phyloP scores from a whole-genome alignment of 2,888 invertebrate species.

The Pachymerium ferrugineum region DNA sequence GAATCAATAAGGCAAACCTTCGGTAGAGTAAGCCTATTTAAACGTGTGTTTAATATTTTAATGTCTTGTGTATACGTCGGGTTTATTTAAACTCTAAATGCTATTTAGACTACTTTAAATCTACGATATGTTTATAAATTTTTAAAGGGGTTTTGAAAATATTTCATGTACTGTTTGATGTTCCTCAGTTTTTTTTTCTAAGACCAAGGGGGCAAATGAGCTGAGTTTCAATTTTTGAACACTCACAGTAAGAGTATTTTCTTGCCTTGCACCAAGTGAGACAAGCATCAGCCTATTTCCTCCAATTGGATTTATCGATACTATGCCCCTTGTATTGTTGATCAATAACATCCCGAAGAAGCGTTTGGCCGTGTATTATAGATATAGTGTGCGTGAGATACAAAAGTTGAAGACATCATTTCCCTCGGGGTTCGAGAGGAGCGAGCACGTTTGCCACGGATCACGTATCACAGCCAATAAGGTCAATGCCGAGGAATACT shows the following conservation, averaged over 20 bases:
- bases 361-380: neutral
- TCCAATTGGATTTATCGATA: conserved; percentile 29
- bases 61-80: too few relatives aligned
- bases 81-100: too few relatives aligned
- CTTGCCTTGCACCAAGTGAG: neutral
- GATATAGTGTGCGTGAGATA: neutral
- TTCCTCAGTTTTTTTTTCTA: too few relatives aligned
- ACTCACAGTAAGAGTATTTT: neutral
- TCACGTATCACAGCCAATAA: neutral
- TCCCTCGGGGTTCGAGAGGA: neutral
- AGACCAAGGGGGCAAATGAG: too few relatives aligned
- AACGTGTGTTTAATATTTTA: too few relatives aligned
- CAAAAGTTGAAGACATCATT: neutral
- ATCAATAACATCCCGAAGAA: neutral
- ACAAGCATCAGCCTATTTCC: conserved; percentile 3
- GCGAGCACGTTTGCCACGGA: conserved; percentile 2
- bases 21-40: too few relatives aligned
- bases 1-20: too few relatives aligned
- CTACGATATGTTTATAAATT: too few relatives aligned
- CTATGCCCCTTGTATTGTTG: neutral
- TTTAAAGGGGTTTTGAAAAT: too few relatives aligned
- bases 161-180: too few relatives aligned
- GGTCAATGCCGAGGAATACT: neutral
- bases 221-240: neutral
- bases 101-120: too few relatives aligned